A percentile compares a stretch with the other conserved stretches of the same genome.
These are phyloP conservation scores for Calephelis virginiensis DNA, from an alignment of 1,140 invertebrate species.

Conservation along the genomic window DNA sequence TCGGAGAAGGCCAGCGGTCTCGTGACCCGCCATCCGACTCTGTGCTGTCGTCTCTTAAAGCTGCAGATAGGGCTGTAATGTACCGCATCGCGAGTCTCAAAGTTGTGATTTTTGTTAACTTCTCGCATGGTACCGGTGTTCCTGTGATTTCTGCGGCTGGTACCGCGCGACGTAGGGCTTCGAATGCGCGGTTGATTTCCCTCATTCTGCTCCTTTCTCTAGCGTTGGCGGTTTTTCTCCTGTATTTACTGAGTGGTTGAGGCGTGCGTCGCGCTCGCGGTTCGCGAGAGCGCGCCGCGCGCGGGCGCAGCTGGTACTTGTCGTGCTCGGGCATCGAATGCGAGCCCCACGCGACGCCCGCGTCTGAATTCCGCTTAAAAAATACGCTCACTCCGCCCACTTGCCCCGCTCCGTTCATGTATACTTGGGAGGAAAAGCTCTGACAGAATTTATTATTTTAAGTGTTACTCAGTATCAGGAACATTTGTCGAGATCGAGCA, in stretches of 20 bases:
- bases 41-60: conserved; percentile 50
- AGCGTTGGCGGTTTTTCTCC: conserved; percentile 93
- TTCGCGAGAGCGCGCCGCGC: conserved; percentile 61
- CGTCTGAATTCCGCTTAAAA: conserved; percentile 60
- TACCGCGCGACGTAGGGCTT: conserved; percentile 86
- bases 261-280: conserved; percentile 70
- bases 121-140: conserved; percentile 81
- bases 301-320: conserved; percentile 76
- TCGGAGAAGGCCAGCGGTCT: conserved; percentile 66
- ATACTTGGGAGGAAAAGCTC: conserved; percentile 40
- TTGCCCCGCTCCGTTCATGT: conserved; percentile 66
- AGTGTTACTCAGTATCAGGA: background rate
- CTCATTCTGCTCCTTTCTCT: conserved; percentile 91
- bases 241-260: conserved; percentile 92
- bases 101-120: conserved; percentile 93
- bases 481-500: background rate
- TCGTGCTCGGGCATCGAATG: conserved; percentile 75
- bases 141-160: conserved; percentile 80
- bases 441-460: conserved; percentile 9
- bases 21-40: conserved; percentile 38
- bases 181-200: conserved; percentile 93
- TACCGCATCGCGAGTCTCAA: conserved; percentile 93
- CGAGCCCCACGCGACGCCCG: conserved; percentile 57
- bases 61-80: conserved; percentile 82
- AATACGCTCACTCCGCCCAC: conserved; percentile 74